Evolutionary conservation across 2,113 vertebrate genomes (phyloP), one percentile per base, ranked within the genome.

Genomic region (Illadopsis cleaveri): DNA sequence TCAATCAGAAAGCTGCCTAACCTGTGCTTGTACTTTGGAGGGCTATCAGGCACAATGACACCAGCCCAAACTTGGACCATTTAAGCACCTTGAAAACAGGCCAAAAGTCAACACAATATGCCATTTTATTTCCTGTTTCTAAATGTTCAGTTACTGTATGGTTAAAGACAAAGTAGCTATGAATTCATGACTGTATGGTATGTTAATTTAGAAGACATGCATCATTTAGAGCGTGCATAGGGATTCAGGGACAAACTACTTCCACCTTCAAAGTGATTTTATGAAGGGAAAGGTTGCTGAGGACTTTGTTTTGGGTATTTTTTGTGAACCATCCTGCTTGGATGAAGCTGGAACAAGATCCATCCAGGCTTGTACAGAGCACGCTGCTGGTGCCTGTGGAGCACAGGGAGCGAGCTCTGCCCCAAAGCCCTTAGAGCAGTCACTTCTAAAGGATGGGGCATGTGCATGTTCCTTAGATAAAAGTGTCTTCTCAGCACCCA

Each of bases 331-430:
- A 33, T 87, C 48, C 31, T 54, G 3, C 47, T 31, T 38, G 71
- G 33, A 27, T 56, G 66, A 45, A 48, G 28, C 28, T 78, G 53
- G 48, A 75, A 21, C 18, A 76, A 38, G 48, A 56, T 17, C 20
- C 7, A 1, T 45, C 25, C 38, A n/a, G 35, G 9, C 35, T 89
- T 2, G 1, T 65, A 5, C 4, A 15, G 38, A 73, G 68, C 33
- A 30, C 0, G 0, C 44, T 62, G 48, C 40, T 48, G 38, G 28
- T 0, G 0, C 48, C 44, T 7, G 2, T 27, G 35, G 33, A 69
- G 45, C 48, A 51, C 24, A 28, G 45, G 47, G 9, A 72, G 16
- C 0, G 0, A 77, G 44, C 64, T 77, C 62, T 72, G 44, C 48
- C 44, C 56, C 64, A 3, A 72, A 80, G 6, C 10, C n/a, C 18